Percentiles rank a stretch among this genome's conserved stretches.
Conservation (phyloP, 2,797 vertebrate species). For the Pipistrellus pipistrellus region DNA sequence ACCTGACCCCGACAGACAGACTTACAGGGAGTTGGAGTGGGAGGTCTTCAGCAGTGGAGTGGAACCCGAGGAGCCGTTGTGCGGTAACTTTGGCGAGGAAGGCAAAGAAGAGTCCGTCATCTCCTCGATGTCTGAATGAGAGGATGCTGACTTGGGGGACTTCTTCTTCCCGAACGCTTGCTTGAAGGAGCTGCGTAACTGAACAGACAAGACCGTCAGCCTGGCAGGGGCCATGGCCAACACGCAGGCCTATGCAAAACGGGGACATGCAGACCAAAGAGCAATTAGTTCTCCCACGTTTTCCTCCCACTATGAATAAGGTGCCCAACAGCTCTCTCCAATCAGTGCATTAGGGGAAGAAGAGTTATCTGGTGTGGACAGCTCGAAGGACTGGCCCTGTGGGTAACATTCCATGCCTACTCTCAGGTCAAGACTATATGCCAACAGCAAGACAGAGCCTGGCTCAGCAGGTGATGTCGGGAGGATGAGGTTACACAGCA, state of each 20-base stretch:
- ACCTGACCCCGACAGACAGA: background rate
- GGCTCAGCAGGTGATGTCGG: slow-evolving; percentile 73
- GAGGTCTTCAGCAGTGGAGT: slow-evolving; percentile 94
- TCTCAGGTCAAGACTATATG: slow-evolving; percentile 71
- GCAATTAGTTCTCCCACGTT: slow-evolving; percentile 52
- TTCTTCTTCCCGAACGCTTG: slow-evolving; percentile 99
- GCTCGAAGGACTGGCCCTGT: slow-evolving; percentile 75
- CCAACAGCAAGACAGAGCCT: slow-evolving; percentile 79
- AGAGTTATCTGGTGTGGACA: slow-evolving; percentile 73
- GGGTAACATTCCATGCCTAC: slow-evolving; percentile 79
- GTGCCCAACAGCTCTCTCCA: slow-evolving; percentile 48
- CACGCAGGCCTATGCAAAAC: background rate
- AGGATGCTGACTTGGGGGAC: slow-evolving; percentile 97
- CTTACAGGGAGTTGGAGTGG: slow-evolving; percentile 96
- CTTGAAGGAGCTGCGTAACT: slow-evolving; percentile 99
- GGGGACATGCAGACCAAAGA: slow-evolving; percentile 85
- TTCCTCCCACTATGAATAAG: slow-evolving; percentile 18
- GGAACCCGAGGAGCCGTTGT: slow-evolving; percentile 91
- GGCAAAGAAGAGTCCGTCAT: slow-evolving; percentile 98
- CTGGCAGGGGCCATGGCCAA: background rate
- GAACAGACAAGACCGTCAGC: slow-evolving; percentile 81
- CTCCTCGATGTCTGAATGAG: slow-evolving; percentile 99
- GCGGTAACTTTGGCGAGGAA: slow-evolving; percentile 96
- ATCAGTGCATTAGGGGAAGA: slow-evolving; percentile 84
- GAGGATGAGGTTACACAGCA: slow-evolving; percentile 68